A percentile compares a stretch with the other conserved stretches of the same genome.
These are phyloP conservation scores for human DNA, from an alignment of 2,113 vertebrate species.

Conservation along the genomic window DNA sequence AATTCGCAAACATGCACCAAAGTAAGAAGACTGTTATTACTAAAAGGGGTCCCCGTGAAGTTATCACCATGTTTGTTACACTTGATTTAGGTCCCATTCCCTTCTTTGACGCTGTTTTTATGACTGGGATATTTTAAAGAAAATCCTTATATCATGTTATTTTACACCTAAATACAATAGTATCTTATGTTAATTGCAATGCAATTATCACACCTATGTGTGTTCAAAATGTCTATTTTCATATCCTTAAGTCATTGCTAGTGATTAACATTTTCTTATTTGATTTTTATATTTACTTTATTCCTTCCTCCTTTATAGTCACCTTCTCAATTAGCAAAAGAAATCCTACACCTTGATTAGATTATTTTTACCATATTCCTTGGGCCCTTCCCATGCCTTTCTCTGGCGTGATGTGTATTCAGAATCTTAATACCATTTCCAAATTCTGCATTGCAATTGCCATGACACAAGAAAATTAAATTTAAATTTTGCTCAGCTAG, in stretches of 20 bases:
- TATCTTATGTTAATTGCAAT: not conserved
- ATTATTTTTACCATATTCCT: slow-evolving; percentile 46
- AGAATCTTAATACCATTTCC: slow-evolving; percentile 41
- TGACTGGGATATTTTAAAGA: slow-evolving; percentile 21
- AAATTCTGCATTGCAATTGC: slow-evolving; percentile 27
- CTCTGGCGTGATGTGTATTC: slow-evolving; percentile 17
- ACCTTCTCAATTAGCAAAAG: slow-evolving; percentile 35
- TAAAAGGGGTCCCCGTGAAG: not conserved
- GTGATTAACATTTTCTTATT: slow-evolving; percentile 23
- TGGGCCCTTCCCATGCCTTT: not conserved
- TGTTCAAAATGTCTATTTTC: slow-evolving; percentile 33
- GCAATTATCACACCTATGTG: not conserved
- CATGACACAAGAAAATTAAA: slow-evolving; percentile 40
- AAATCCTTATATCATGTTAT: not conserved
- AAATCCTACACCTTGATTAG: slow-evolving; percentile 18
- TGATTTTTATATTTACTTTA: slow-evolving; percentile 8
- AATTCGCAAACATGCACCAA: not conserved
- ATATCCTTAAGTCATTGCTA: not conserved
- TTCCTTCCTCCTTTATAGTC: not conserved
- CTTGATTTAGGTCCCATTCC: slow-evolving; percentile 4
- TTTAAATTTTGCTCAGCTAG: not conserved
- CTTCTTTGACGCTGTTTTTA: slow-evolving; percentile 11
- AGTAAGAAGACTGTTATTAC: not conserved
- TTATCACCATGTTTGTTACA: not conserved
- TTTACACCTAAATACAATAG: not conserved